phyloP scores from a whole-genome alignment of 2,113 vertebrate genomes.

The Ammodytes marinus region DNA sequence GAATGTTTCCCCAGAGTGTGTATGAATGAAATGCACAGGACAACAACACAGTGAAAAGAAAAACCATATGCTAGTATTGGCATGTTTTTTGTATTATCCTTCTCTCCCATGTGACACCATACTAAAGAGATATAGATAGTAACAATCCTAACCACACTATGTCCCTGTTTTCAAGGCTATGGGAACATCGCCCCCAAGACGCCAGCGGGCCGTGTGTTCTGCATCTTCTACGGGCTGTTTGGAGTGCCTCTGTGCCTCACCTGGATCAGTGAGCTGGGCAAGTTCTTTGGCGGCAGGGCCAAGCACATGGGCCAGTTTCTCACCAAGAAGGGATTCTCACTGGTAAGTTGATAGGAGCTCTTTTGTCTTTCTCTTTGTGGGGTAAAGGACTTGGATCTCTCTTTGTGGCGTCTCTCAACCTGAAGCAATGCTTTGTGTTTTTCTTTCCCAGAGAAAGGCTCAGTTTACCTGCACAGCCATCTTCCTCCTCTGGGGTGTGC shows the following conservation, averaged over 20 bases:
- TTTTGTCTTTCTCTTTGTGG: not conserved
- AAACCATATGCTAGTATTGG: no score
- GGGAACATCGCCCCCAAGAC: constrained; percentile 98
- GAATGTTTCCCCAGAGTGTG: not conserved
- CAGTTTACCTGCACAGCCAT: constrained; percentile 97
- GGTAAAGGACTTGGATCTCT: not conserved
- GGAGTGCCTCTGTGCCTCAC: constrained; percentile 96
- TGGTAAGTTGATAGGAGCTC: constrained; percentile 83
- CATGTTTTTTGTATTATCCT: not conserved
- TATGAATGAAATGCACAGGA: not conserved
- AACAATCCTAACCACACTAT: not conserved
- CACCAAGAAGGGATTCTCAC: constrained; percentile 93
- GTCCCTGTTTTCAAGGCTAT: constrained; percentile 86
- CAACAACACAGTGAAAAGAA: not conserved
- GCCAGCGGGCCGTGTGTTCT: constrained; percentile 91
- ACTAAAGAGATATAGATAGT: not conserved
- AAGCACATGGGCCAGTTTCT: constrained; percentile 96
- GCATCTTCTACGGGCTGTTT: constrained; percentile 97
- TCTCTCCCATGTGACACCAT: not conserved
- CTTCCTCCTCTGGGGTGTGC: constrained; percentile 95
- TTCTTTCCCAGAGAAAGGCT: constrained; percentile 89
- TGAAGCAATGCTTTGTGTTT: constrained; percentile 11
- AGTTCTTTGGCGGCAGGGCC: constrained; percentile 97
- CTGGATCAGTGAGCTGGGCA: constrained; percentile 98
- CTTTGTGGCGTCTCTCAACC: not conserved